Evolutionary conservation across 2,888 invertebrate genomes (phyloP).

Genomic region (Latheticus oryzae): DNA sequence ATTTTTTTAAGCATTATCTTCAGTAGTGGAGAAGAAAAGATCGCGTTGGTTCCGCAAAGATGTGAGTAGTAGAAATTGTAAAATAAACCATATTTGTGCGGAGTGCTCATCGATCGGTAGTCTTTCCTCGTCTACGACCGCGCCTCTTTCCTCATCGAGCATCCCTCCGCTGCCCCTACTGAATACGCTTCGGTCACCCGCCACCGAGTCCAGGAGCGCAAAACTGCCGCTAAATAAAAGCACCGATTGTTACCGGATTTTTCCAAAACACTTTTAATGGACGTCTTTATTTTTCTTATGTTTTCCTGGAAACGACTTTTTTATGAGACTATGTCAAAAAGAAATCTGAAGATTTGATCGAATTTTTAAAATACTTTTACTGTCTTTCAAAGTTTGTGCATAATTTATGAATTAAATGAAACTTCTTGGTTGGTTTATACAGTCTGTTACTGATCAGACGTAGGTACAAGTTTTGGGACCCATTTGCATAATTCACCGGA

Average conservation of each 20-base stretch:
- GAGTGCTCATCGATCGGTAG: slow-evolving; percentile 58
- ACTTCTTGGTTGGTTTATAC: background rate
- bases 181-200: slow-evolving; percentile 47
- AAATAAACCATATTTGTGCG: slow-evolving; percentile 57
- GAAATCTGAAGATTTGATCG: no score
- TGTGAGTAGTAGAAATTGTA: slow-evolving; percentile 53
- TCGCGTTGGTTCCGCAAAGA: slow-evolving; percentile 35
- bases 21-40: slow-evolving; percentile 1
- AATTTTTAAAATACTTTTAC: no score
- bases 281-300: background rate
- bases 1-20: slow-evolving; percentile 5
- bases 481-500: slow-evolving; percentile 8
- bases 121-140: slow-evolving; percentile 52
- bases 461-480: slow-evolving; percentile 3
- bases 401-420: slow-evolving; percentile 9
- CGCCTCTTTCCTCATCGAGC: slow-evolving; percentile 47
- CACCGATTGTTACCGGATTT: slow-evolving; percentile 19
- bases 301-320: slow-evolving; percentile 8
- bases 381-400: no score
- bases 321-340: no score
- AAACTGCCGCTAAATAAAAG: slow-evolving; percentile 20
- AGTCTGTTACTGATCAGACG: slow-evolving; percentile 3
- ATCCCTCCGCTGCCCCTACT: slow-evolving; percentile 51
- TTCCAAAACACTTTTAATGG: slow-evolving; percentile 3
- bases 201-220: slow-evolving; percentile 37